Conservation (phyloP, 1,140 invertebrate species). For the Drosophila nikananu region DNA sequence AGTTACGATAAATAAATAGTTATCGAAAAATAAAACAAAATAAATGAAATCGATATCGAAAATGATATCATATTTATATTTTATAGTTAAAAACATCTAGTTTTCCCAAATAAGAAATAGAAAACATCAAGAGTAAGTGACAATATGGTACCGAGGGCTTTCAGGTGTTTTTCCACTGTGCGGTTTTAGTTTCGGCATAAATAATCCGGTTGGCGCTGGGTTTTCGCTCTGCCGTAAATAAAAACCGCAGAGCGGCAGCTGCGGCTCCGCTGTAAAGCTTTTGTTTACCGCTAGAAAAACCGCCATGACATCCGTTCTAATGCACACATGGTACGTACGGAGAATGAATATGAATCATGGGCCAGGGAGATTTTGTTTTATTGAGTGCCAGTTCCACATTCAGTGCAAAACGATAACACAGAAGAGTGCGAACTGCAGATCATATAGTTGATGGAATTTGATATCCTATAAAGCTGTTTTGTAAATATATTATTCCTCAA, state of each 20-base stretch:
- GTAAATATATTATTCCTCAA: not conserved
- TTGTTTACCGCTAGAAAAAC: constrained; percentile 65
- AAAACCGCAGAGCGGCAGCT: constrained; percentile 66
- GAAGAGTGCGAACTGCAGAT: not conserved
- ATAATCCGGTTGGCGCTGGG: constrained; percentile 28
- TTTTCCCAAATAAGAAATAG: too few species aligned
- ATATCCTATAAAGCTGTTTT: constrained; percentile 2
- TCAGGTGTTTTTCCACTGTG: constrained; percentile 20
- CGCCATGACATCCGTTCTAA: constrained; percentile 69
- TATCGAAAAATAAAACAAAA: too few species aligned
- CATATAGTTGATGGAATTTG: not conserved
- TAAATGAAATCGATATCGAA: too few species aligned
- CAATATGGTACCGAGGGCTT: not conserved
- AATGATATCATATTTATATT: too few species aligned
- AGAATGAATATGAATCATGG: constrained; percentile 32
- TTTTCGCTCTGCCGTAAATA: constrained; percentile 54
- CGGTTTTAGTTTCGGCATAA: constrained; percentile 50
- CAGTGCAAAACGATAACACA: constrained; percentile 42
- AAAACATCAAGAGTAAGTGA: not conserved
- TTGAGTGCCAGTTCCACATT: constrained; percentile 61
- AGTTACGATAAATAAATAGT: too few species aligned
- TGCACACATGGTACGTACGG: constrained; percentile 31
- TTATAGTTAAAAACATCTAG: not conserved
- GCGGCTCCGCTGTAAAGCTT: constrained; percentile 50
- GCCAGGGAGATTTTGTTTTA: constrained; percentile 48